These are phyloP conservation scores for Phalacrocorax pelagicus DNA, from an alignment of 2,113 vertebrate genomes.

Conservation along the genomic window DNA sequence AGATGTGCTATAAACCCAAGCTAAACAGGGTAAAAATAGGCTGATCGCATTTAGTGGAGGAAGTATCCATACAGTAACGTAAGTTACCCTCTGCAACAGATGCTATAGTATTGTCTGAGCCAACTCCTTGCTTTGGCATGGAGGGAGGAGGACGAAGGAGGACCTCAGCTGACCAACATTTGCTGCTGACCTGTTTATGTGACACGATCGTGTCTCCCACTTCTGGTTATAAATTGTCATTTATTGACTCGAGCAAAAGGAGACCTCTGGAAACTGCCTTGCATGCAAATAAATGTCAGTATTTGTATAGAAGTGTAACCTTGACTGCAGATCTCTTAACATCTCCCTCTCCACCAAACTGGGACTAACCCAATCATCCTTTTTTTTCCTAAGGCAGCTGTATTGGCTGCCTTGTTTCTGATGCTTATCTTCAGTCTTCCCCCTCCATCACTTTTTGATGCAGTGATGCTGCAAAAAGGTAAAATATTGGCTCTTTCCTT, in stretches of 20 bases:
- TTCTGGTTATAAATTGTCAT: not conserved
- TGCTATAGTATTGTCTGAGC: not conserved
- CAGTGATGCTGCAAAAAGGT: not conserved
- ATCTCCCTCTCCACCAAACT: not conserved
- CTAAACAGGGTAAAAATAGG: conserved; percentile 19
- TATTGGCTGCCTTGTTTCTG: not conserved
- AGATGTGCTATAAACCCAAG: conserved; percentile 1
- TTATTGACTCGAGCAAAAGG: not conserved
- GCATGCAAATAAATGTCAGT: not conserved
- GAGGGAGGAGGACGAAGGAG: not conserved
- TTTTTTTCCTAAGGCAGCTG: not conserved
- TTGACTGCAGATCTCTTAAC: not conserved
- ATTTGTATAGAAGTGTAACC: not conserved
- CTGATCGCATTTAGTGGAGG: not conserved
- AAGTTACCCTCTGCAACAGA: not conserved
- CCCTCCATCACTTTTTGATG: not conserved
- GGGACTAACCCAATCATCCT: not conserved
- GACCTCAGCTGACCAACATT: not conserved
- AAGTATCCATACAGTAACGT: not conserved
- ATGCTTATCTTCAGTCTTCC: not conserved
- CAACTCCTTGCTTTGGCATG: rapidly evolving
- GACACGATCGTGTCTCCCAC: rapidly evolving
- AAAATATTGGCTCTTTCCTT: not conserved
- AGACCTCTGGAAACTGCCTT: not conserved
- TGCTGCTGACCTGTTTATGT: not conserved